A percentile compares a stretch with the other conserved stretches of the same genome.
Conservation (phyloP, 2,888 invertebrate species). For the Eupithecia abbreviata region DNA sequence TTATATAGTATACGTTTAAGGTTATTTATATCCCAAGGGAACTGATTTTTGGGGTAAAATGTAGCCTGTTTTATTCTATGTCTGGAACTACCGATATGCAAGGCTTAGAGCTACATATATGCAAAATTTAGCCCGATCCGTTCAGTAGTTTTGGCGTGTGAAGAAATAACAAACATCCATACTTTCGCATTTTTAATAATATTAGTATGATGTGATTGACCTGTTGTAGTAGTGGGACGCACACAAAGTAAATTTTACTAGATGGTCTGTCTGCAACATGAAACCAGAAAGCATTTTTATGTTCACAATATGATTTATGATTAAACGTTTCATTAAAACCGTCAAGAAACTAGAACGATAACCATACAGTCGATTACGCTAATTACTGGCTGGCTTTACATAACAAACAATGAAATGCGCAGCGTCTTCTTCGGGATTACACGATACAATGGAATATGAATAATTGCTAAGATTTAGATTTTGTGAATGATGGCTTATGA, state of each 20-base stretch:
- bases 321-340: slow-evolving; percentile 41
- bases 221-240: slow-evolving; percentile 36
- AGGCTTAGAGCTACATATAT: no score
- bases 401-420: slow-evolving; percentile 43
- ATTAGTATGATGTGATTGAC: slow-evolving; percentile 32
- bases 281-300: slow-evolving; percentile 16
- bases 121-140: no score
- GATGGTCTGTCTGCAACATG: slow-evolving; percentile 36
- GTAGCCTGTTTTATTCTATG: no score
- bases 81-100: no score
- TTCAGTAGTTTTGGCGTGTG: no score
- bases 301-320: slow-evolving; percentile 38
- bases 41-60: no score
- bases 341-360: slow-evolving; percentile 49
- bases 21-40: no score
- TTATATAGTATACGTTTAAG: no score
- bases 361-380: slow-evolving; percentile 47
- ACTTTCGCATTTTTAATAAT: no score
- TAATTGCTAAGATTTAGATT: slow-evolving; percentile 31
- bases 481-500: slow-evolving; percentile 30
- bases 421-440: slow-evolving; percentile 25
- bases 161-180: no score
- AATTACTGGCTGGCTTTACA: slow-evolving; percentile 48
- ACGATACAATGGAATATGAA: slow-evolving; percentile 31
- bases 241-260: slow-evolving; percentile 32